Conservation (phyloP, 2,113 vertebrate genomes). For the Garra rufa region DNA sequence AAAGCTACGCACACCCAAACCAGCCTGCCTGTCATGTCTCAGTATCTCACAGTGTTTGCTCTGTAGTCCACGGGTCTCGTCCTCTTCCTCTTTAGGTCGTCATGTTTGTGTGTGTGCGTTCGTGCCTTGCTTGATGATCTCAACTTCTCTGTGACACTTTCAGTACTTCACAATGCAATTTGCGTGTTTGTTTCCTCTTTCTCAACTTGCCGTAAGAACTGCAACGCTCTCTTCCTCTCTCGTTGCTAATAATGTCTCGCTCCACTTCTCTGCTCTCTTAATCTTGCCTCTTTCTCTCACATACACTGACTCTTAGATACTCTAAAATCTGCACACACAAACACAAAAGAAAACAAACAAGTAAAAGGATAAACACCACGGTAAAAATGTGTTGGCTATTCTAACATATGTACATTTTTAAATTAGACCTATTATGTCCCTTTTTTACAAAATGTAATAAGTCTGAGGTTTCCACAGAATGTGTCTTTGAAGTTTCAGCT, state of each 20-base stretch:
- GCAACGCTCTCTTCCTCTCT: conserved; percentile 52
- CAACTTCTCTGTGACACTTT: not conserved
- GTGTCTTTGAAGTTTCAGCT: too few species aligned
- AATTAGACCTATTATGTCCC: too few species aligned
- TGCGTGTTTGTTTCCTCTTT: conserved; percentile 37
- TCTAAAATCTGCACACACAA: not conserved
- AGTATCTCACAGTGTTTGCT: not conserved
- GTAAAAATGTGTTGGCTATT: not conserved
- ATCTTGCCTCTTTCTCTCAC: conserved; percentile 20
- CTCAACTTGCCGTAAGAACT: conserved; percentile 16
- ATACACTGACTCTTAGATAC: conserved; percentile 45
- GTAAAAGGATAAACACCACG: not conserved
- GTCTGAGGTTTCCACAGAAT: too few species aligned
- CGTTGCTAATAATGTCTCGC: conserved; percentile 32
- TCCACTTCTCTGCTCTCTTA: not conserved
- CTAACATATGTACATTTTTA: not conserved
- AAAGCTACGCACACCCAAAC: not conserved
- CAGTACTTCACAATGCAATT: not conserved
- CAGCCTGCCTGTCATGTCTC: not conserved
- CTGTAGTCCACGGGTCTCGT: not conserved
- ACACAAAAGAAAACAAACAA: not conserved
- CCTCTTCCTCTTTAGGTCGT: conserved; percentile 13
- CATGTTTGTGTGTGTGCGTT: conserved; percentile 13
- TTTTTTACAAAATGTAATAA: too few species aligned
- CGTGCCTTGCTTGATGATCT: not conserved